Evolutionary conservation across 2,888 invertebrate genomes (phyloP).

Genomic region (Blastobasis lacticolella): DNA sequence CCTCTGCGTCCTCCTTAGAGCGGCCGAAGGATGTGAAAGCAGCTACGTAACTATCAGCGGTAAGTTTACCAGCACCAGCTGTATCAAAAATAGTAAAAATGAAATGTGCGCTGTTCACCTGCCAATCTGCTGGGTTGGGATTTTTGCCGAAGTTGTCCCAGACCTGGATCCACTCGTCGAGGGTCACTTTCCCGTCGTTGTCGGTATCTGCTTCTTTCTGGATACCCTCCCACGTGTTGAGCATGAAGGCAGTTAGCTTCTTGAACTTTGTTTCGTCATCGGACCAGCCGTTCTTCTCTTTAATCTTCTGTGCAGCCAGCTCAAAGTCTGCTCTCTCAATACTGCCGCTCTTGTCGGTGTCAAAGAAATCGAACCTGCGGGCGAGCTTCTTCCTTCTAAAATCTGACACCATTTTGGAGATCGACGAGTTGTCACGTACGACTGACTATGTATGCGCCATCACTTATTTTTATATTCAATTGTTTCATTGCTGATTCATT

Average conservation of each 20-base stretch:
- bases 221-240: conserved; percentile 83
- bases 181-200: conserved; percentile 84
- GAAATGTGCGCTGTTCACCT: conserved; percentile 87
- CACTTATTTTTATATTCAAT: too few species aligned
- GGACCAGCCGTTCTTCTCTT: conserved; percentile 84
- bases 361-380: conserved; percentile 91
- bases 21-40: conserved; percentile 87
- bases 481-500: too few species aligned
- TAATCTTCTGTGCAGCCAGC: conserved; percentile 87
- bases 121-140: conserved; percentile 76
- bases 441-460: too few species aligned
- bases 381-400: conserved; percentile 91
- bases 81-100: conserved; percentile 91
- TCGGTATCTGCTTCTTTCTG: conserved; percentile 82
- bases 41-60: conserved; percentile 85
- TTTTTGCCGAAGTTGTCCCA: conserved; percentile 81
- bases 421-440: too few species aligned
- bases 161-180: conserved; percentile 87
- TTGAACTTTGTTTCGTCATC: conserved; percentile 81
- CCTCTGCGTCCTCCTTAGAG: conserved; percentile 79
- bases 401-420: conserved; percentile 77
- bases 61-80: conserved; percentile 83
- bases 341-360: conserved; percentile 89
- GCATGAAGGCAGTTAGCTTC: conserved; percentile 70
- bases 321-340: conserved; percentile 92